phyloP scores from a whole-genome alignment of 1,140 invertebrate genomes.

The Caenorhabditis remanei region DNA sequence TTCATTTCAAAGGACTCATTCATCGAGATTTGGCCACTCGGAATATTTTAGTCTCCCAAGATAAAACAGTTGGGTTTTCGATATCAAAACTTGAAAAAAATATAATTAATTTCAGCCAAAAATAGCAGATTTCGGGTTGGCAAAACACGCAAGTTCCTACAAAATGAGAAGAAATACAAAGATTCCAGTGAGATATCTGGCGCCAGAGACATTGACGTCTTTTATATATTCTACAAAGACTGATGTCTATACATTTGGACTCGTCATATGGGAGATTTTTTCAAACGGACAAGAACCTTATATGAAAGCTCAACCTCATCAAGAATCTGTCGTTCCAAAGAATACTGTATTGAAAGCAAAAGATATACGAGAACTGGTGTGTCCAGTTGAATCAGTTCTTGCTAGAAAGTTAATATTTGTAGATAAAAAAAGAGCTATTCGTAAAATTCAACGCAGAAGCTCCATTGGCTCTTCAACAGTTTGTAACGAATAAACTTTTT shows the following conservation, averaged over 20 bases:
- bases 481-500: constrained; percentile 5
- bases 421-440: constrained; percentile 36
- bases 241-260: constrained; percentile 34
- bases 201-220: not conserved
- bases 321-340: constrained; percentile 21
- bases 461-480: constrained; percentile 26
- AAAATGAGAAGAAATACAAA: constrained; percentile 22
- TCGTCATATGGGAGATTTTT: constrained; percentile 40
- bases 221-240: constrained; percentile 30
- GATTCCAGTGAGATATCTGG: constrained; percentile 13
- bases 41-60: constrained; percentile 26
- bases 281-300: constrained; percentile 25
- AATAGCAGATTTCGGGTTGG: constrained; percentile 32
- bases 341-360: not conserved
- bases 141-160: constrained; percentile 26
- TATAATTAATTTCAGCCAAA: not conserved
- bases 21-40: constrained; percentile 32
- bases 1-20: constrained; percentile 44
- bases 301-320: constrained; percentile 41
- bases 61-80: constrained; percentile 7
- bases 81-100: not conserved
- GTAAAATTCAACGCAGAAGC: constrained; percentile 26
- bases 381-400: not conserved
- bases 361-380: not conserved
- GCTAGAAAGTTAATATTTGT: not conserved